Evolutionary conservation across 2,888 invertebrate genomes (phyloP).

Genomic region (Alsophila aescularia): DNA sequence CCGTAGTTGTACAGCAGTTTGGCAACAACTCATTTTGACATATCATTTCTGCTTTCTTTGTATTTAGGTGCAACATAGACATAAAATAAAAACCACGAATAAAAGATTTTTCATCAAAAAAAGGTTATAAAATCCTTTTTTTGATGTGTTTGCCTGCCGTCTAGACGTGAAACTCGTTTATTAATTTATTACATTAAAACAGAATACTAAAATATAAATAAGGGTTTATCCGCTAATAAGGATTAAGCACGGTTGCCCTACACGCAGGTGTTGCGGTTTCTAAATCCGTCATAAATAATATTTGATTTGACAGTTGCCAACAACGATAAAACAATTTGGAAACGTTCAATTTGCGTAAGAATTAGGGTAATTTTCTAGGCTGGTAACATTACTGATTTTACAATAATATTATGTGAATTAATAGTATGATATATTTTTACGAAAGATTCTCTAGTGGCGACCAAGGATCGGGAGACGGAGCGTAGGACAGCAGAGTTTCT

Average conservation of each 20-base stretch:
- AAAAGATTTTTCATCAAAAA: conserved; percentile 42
- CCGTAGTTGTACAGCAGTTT: too few species aligned
- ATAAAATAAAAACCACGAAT: conserved; percentile 12
- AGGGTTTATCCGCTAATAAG: conserved; percentile 54
- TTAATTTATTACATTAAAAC: conserved; percentile 2
- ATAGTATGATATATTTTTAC: too few species aligned
- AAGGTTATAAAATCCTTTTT: too few species aligned
- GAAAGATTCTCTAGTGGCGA: too few species aligned
- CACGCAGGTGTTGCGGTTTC: conserved; percentile 67
- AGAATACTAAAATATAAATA: conserved; percentile 31
- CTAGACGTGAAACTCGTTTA: conserved; percentile 7
- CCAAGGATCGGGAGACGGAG: too few species aligned
- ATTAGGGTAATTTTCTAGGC: background rate
- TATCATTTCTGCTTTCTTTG: too few species aligned
- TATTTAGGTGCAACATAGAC: too few species aligned
- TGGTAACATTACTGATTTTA: background rate
- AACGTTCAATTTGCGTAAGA: conserved; percentile 35
- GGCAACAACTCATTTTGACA: too few species aligned
- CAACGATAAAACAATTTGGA: conserved; percentile 62
- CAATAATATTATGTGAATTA: too few species aligned
- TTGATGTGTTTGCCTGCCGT: conserved; percentile 18
- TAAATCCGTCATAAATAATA: conserved; percentile 77
- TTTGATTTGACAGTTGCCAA: conserved; percentile 77
- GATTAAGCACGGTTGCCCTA: conserved; percentile 58
- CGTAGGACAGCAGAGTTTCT: too few species aligned